phyloP scores from a whole-genome alignment of 1,140 invertebrate genomes.

The Dreissena polymorpha region DNA sequence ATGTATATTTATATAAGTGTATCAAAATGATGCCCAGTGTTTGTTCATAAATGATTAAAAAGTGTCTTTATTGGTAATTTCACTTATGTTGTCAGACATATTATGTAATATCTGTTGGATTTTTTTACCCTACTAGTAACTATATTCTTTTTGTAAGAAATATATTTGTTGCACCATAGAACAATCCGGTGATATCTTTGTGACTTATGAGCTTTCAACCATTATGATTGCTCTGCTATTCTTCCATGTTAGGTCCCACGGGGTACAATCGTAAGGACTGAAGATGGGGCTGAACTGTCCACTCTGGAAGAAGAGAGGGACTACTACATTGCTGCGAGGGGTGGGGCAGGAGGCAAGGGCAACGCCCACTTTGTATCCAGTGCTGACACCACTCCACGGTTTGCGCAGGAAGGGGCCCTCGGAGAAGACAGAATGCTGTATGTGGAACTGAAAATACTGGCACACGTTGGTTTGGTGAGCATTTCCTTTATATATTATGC shows the following conservation, averaged over 20 bases:
- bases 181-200: too few species aligned
- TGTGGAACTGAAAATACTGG: constrained; percentile 95
- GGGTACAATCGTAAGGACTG: constrained; percentile 89
- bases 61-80: too few species aligned
- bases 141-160: too few species aligned
- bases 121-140: too few species aligned
- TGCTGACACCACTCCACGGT: constrained; percentile 89
- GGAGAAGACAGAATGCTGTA: constrained; percentile 86
- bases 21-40: too few species aligned
- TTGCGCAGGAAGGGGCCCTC: constrained; percentile 92
- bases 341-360: constrained; percentile 96
- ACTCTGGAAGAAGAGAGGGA: constrained; percentile 86
- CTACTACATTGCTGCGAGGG: constrained; percentile 95
- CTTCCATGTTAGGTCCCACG: constrained; percentile 86
- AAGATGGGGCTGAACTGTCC: constrained; percentile 84
- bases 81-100: too few species aligned
- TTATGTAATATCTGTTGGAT: too few species aligned
- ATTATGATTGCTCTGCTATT: too few species aligned
- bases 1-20: too few species aligned
- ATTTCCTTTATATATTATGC: neutral
- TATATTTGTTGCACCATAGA: too few species aligned
- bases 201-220: too few species aligned
- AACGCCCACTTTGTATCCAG: constrained; percentile 95
- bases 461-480: constrained; percentile 92
- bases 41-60: too few species aligned